A percentile compares a stretch with the other conserved stretches of the same genome.
Conservation (phyloP, 2,888 invertebrate species). For the Erpobdella octoculata region DNA sequence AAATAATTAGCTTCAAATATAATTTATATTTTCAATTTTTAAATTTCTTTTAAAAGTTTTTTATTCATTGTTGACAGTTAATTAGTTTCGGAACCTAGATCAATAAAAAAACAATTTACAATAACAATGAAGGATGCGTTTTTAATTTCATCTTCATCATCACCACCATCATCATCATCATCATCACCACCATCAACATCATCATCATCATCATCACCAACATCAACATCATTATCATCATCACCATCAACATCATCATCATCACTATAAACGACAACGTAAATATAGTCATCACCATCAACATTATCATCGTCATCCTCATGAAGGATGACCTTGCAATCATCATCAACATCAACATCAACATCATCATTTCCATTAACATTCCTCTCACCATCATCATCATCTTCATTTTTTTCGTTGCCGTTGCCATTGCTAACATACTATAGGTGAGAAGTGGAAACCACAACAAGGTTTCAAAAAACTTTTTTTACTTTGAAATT, state of each 20-base stretch:
- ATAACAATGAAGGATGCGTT: not conserved
- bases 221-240: too few relatives aligned
- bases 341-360: conserved; percentile 29
- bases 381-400: conserved; percentile 22
- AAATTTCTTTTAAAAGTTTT: too few relatives aligned
- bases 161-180: not conserved
- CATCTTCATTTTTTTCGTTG: not conserved
- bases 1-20: too few relatives aligned
- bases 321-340: conserved; percentile 19
- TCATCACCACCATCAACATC: not conserved
- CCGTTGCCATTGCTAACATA: not conserved
- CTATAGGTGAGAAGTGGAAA: too few relatives aligned
- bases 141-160: not conserved
- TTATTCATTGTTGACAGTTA: too few relatives aligned
- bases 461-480: not conserved
- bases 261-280: not conserved
- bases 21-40: too few relatives aligned
- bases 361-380: conserved; percentile 21
- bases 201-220: too few relatives aligned
- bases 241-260: conserved; percentile 6
- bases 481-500: too few relatives aligned
- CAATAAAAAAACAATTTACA: not conserved
- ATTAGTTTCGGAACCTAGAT: too few relatives aligned
- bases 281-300: conserved; percentile 6
- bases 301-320: conserved; percentile 18